These are phyloP conservation scores for Tenrec ecaudatus DNA, from an alignment of 2,113 vertebrate genomes.

Conservation along the genomic window DNA sequence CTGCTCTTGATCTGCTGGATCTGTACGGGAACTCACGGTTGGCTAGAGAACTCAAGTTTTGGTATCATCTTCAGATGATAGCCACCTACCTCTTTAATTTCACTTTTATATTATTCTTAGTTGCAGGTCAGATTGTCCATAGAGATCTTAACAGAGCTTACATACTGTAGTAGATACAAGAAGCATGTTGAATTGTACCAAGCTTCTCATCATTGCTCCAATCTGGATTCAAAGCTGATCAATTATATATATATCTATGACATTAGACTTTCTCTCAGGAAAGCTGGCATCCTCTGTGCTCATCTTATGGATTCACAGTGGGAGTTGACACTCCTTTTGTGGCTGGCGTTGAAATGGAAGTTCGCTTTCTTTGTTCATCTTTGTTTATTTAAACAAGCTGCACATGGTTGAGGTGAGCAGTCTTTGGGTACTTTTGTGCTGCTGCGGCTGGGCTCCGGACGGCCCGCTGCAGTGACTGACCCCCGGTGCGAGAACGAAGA, in stretches of 20 bases:
- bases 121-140: slow-evolving; percentile 47
- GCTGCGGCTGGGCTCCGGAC: not conserved
- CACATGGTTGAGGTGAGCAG: not conserved
- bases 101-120: slow-evolving; percentile 56
- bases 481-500: not conserved
- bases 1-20: too few relatives aligned
- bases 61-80: slow-evolving; percentile 54
- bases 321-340: slow-evolving; percentile 7
- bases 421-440: not conserved
- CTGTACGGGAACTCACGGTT: too few relatives aligned
- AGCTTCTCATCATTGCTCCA: slow-evolving; percentile 57
- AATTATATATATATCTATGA: not conserved
- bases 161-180: slow-evolving; percentile 27
- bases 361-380: slow-evolving; percentile 7
- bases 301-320: slow-evolving; percentile 2
- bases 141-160: slow-evolving; percentile 6
- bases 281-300: slow-evolving; percentile 32
- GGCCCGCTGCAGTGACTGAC: not conserved
- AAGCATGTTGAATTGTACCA: slow-evolving; percentile 9
- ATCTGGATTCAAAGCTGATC: slow-evolving; percentile 58
- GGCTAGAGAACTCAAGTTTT: slow-evolving; percentile 24
- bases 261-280: slow-evolving; percentile 44
- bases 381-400: not conserved
- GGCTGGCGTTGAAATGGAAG: not conserved
- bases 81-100: slow-evolving; percentile 79